phyloP scores from a whole-genome alignment of 1,140 invertebrate genomes.

The Zaprionus inermis region DNA sequence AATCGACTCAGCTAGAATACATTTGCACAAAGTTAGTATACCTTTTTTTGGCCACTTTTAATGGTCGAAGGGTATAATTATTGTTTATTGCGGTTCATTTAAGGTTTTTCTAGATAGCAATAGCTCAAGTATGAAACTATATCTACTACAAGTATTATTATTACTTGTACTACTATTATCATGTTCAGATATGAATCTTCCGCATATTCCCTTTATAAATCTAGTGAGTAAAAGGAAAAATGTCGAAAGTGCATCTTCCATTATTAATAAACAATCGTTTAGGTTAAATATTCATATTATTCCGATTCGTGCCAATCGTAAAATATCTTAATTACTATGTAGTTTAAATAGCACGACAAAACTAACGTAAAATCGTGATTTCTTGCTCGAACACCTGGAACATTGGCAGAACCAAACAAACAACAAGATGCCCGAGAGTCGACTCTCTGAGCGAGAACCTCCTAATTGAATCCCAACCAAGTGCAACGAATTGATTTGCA shows the following conservation, averaged over 20 bases:
- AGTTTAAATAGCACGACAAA: constrained; percentile 31
- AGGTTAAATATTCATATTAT: not conserved
- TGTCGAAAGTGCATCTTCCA: not conserved
- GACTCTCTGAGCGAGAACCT: constrained; percentile 42
- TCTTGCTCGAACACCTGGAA: constrained; percentile 74
- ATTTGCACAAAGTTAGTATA: too few species aligned
- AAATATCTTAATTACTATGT: constrained; percentile 36
- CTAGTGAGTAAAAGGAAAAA: not conserved
- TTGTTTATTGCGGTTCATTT: too few species aligned
- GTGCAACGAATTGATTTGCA: constrained; percentile 70
- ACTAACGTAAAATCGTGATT: constrained; percentile 65
- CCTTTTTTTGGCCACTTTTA: too few species aligned
- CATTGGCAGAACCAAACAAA: constrained; percentile 75
- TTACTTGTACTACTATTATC: too few species aligned
- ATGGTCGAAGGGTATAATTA: too few species aligned
- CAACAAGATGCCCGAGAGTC: constrained; percentile 19
- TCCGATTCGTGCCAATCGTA: constrained; percentile 21
- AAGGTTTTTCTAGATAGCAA: too few species aligned
- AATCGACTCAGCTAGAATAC: too few species aligned
- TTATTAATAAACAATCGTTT: not conserved
- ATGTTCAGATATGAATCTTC: too few species aligned
- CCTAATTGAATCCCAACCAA: constrained; percentile 73
- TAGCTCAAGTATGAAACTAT: not conserved
- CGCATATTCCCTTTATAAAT: too few species aligned
- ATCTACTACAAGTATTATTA: not conserved